These are phyloP conservation scores for Drosophila niveifrons DNA, from an alignment of 2,888 invertebrate species.

Conservation along the genomic window DNA sequence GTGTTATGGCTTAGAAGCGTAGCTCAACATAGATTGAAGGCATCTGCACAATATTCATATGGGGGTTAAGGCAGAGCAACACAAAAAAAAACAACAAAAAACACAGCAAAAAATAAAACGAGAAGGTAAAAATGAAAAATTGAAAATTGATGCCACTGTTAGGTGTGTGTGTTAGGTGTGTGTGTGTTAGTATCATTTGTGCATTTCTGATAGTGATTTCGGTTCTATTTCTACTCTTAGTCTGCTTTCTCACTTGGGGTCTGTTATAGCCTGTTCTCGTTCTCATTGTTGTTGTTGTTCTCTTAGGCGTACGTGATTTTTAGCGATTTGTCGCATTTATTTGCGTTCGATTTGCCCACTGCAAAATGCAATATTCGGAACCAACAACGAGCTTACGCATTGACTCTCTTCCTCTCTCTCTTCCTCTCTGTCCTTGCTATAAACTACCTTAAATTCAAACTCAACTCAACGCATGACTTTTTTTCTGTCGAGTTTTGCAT, in stretches of 20 bases:
- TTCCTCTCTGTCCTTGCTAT: neutral
- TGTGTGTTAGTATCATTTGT: neutral
- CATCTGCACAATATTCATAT: conserved; percentile 28
- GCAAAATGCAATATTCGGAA: conserved; percentile 15
- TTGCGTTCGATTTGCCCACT: conserved; percentile 42
- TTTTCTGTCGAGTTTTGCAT: too few species aligned
- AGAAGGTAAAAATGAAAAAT: conserved; percentile 2
- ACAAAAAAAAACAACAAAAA: neutral
- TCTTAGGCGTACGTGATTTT: conserved; percentile 70
- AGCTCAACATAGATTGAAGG: conserved; percentile 10
- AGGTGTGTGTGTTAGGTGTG: too few species aligned
- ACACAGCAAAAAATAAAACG: neutral
- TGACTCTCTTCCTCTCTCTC: neutral
- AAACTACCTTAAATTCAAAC: neutral
- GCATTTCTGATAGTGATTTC: conserved; percentile 14
- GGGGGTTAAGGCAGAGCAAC: neutral
- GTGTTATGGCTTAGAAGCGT: conserved; percentile 19
- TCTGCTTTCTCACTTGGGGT: neutral
- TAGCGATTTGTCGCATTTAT: conserved; percentile 66
- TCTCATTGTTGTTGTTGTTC: too few species aligned
- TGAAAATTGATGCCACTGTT: conserved; percentile 19
- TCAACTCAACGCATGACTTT: too few species aligned
- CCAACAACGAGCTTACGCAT: conserved; percentile 5
- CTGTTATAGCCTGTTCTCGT: too few species aligned
- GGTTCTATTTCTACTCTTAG: neutral